phyloP scores from a whole-genome alignment of 1,140 invertebrate genomes.

The Eupristina koningsbergeri region DNA sequence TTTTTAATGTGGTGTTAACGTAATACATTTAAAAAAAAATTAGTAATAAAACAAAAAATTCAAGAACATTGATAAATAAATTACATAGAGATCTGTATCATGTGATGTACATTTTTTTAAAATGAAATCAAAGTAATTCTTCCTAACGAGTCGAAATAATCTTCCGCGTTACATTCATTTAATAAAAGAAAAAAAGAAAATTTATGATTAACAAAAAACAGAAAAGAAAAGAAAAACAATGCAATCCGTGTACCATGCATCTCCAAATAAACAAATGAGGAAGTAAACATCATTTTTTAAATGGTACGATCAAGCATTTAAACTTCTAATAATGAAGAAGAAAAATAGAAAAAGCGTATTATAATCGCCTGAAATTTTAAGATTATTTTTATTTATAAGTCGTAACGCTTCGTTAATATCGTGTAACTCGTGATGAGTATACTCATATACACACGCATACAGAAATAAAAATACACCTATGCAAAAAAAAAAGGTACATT shows the following conservation, averaged over 20 bases:
- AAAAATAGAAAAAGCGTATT: constrained; percentile 9
- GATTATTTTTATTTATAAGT: constrained; percentile 58
- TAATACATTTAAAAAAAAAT: not conserved
- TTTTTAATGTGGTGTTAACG: not conserved
- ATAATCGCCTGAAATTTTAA: constrained; percentile 55
- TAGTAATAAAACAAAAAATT: not conserved
- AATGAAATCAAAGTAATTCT: not conserved
- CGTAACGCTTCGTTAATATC: constrained; percentile 49
- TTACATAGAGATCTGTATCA: not conserved
- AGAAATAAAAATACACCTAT: constrained; percentile 1
- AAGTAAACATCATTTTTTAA: constrained; percentile 4
- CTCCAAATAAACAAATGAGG: not conserved
- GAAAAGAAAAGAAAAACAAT: not conserved
- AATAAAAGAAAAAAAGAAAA: not conserved
- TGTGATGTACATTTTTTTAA: not conserved
- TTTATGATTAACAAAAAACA: not conserved
- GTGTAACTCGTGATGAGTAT: constrained; percentile 26
- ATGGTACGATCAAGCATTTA: constrained; percentile 28
- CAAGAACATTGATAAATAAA: not conserved
- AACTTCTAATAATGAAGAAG: constrained; percentile 35
- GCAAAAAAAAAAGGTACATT: constrained; percentile 23
- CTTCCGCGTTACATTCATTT: constrained; percentile 13
- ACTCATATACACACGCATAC: constrained; percentile 32
- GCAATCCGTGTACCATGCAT: not conserved
- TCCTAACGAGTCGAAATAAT: not conserved